Evolutionary conservation across 2,113 vertebrate genomes (phyloP).

Genomic region (Drymodes brunneopygia): DNA sequence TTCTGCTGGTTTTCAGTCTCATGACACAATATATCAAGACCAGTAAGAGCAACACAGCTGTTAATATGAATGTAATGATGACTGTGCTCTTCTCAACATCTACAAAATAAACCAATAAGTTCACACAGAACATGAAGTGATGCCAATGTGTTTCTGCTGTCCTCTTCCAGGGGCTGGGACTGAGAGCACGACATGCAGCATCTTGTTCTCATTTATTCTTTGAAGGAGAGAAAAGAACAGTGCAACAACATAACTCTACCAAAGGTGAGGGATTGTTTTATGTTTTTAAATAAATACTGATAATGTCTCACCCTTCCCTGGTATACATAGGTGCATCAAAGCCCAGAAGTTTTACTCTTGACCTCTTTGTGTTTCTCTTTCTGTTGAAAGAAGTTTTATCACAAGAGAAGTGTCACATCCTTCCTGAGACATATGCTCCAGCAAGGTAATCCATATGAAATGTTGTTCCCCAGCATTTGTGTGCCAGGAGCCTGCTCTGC

Average conservation of each 20-base stretch:
- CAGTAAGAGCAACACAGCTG: rapidly evolving
- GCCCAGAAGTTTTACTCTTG: not conserved
- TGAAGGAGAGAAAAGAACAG: not conserved
- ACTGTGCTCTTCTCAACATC: not conserved
- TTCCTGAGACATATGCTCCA: not conserved
- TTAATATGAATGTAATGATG: rapidly evolving
- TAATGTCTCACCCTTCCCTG: not conserved
- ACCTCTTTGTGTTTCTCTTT: not conserved
- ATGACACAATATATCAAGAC: not conserved
- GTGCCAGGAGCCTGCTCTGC: not conserved
- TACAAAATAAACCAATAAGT: not conserved
- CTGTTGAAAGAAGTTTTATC: not conserved
- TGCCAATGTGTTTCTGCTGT: not conserved
- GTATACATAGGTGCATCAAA: not conserved
- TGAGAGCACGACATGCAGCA: not conserved
- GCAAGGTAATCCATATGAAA: not conserved
- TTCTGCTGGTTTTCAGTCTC: not conserved
- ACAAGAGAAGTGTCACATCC: not conserved
- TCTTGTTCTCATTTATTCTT: not conserved
- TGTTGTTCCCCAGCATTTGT: not conserved
- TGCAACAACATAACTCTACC: not conserved
- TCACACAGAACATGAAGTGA: not conserved
- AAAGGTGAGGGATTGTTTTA: not conserved
- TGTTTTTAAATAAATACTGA: not conserved
- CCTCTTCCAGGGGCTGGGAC: not conserved